Evolutionary conservation across 2,888 invertebrate species (phyloP), one percentile per base, ranked within the genome.

Genomic region (Microplitis manilae): DNA sequence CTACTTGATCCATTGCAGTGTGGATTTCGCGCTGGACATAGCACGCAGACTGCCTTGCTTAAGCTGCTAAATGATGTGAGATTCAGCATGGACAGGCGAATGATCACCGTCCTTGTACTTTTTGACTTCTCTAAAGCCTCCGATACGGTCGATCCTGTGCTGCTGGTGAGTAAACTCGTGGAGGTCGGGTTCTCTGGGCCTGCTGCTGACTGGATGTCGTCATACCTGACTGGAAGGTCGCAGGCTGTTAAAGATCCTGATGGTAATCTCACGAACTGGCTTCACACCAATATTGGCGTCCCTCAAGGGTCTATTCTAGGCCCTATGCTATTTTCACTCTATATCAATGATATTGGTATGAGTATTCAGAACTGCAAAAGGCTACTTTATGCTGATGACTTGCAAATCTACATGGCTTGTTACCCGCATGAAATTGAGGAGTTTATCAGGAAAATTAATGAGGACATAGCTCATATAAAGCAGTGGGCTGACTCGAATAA

Each of bases 111-210:
- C 0, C 61, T 85, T 2, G 77, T 81, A 0, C 67, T 85, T 0
- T 79, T 86, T 6, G 86, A 86, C 71, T 86, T 83, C 62, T 83
- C 84, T 0, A 83, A 85, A 15, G 86, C 85, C 6, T 87, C 86
- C 65, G 86, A 30, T 30, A 30, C 30, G 4, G 30, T 30, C 4
- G 30, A 30, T 30, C 30, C 2, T 30, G 30, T 30, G 87, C 64
- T 83, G 5, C 75, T 85, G 0, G 30, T 85, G 0, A 38, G 77
- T 1, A 85, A 83, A 62, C 30, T 85, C 5, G 17, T 15, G 1
- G 69, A 68, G 9, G 76, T 82, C 9, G 79, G 82, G 0, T 80
- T 82, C 17, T 90, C 91, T 30, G 90, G 90, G 5, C 90, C 91
- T 80, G 91, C 91, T 13, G 91, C 91, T 85, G 30, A 17, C 4